Base-by-base conservation (phyloP, 2,797 vertebrate species). In the Dicrostonyx torquatus region DNA sequence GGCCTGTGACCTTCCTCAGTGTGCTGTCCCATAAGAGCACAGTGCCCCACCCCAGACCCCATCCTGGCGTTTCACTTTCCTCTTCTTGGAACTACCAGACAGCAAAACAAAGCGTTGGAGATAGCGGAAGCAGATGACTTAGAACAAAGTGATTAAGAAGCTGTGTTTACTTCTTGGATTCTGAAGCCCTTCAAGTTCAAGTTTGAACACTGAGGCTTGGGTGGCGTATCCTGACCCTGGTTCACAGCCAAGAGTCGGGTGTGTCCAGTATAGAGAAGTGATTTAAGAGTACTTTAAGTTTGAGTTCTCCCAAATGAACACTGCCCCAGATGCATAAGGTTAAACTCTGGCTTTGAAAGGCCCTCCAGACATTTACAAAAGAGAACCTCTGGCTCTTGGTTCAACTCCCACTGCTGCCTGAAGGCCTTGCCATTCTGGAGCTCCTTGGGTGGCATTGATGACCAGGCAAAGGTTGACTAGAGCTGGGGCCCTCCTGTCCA, bases 221-320 rank as follows among this genome's bases (percentile, higher is more conserved):
- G 96, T 4, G n/a, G 95, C 72, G 58, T 77, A 95, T 96, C 95
- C 90, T 24, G 18, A 86, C 77, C 92, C 66, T 95, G 97, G 96
- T 92, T 95, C 86, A 29, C 78, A 92, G 97, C 97, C 96, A 97
- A 97, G 95, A 91, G 66, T 72, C 94, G 97, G 97, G 97, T 97
- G 97, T 97, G 95, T 95, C 96, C 43, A 34, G 45, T 76, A 37
- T 64, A 84, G 91, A 97, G 94, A 89, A 97, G 91, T 96, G 97
- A 96, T 96, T 97, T 96, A 96, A 95, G 96, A 94, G 94, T 97
- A 94, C 96, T 95, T 96, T 90, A 97, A 96, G 75, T 94, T 91
- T 97, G 96, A 97, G 95, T 96, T 93, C 93, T 97, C 96, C 97
- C 97, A 95, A 97, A 95, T 93, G 97, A 97, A 95, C 91, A 92